Base-by-base conservation (phyloP, 2,888 invertebrate species). In the Euzetes globulus region DNA sequence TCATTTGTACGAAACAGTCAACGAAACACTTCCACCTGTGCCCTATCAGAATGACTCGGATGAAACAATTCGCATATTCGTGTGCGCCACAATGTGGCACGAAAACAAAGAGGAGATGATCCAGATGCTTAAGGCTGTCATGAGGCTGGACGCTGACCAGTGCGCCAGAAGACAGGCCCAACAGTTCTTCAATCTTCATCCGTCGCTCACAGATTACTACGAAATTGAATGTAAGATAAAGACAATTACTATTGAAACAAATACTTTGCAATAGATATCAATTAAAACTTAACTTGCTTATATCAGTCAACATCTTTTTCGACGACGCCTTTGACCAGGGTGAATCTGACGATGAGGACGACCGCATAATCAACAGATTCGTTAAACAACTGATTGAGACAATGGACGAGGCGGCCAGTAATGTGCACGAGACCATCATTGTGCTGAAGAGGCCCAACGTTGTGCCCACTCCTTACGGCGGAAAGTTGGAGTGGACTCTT, bases 81-180 rank as follows among this genome's bases (percentile, higher is more conserved):
- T 89, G 1, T 95, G 94, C 80, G 94, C 92, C 3, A 95, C 94
- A 0, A 94, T 95, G 94, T 95, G 95, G 95, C 94, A 95, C 81
- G 95, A 95, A 83, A 91, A 88, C 0, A 87, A 87, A 80, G 90
- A 90, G 29, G 95, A 96, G 84, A 94, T 96, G 92, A 88, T 90
- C 79, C 91, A 91, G 81, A 90, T 95, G 82, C 86, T 96, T 78
- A 92, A 92, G 83, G 94, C 94, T 73, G 88, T 96, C 79, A 85
- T 91, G 72, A 77, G 94, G 77, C 83, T 95, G 82, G 96, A 96
- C 82, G 90, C 91, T 82, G 94, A 95, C 82, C 94, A 96, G 82
- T 90, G 91, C 81, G 91, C 93, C 0, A 87, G 92, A 72, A 86
- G 91, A 77, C 89, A 92, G 78, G 91, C 91, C 2, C 90, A 90